A percentile compares a stretch with the other conserved stretches of the same genome.
phyloP scores from a whole-genome alignment of 1,140 invertebrate genomes.

The Rhagoletis zephyria region DNA sequence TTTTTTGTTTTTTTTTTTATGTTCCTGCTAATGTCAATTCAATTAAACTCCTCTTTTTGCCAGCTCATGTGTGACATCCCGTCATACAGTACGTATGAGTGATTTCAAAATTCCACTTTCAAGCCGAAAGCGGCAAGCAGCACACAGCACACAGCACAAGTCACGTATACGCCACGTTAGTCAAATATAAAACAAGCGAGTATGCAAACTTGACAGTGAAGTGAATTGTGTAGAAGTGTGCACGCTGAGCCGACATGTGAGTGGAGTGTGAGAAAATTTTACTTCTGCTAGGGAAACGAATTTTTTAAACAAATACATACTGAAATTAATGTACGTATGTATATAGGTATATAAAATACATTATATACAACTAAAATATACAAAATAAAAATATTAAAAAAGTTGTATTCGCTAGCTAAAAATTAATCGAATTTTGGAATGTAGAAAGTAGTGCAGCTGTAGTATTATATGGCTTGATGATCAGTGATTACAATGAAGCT shows the following conservation, averaged over 20 bases:
- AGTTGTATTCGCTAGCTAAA: too few species aligned
- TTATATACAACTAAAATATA: too few species aligned
- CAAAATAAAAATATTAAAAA: too few species aligned
- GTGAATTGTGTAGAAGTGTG: constrained; percentile 24
- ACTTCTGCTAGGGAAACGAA: too few species aligned
- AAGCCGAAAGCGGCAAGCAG: neutral
- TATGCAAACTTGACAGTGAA: constrained; percentile 23
- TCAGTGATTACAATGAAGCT: too few species aligned
- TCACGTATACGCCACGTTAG: constrained; percentile 39
- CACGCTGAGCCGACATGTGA: neutral
- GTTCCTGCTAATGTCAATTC: constrained; percentile 7
- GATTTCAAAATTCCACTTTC: constrained; percentile 36
- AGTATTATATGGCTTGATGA: too few species aligned
- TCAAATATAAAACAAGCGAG: constrained; percentile 7
- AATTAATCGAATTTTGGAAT: too few species aligned
- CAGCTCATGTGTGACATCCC: constrained; percentile 7
- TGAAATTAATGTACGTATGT: too few species aligned
- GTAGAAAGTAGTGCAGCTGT: too few species aligned
- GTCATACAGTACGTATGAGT: constrained; percentile 46
- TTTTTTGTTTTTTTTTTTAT: neutral
- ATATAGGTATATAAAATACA: too few species aligned
- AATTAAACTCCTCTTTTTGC: constrained; percentile 30
- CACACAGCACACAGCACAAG: neutral
- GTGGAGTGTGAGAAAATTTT: neutral
- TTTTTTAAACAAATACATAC: too few species aligned